Percentiles rank a stretch among this genome's conserved stretches.
Conservation (phyloP, 2,888 invertebrate genomes). For the Pelosia muscerda region DNA sequence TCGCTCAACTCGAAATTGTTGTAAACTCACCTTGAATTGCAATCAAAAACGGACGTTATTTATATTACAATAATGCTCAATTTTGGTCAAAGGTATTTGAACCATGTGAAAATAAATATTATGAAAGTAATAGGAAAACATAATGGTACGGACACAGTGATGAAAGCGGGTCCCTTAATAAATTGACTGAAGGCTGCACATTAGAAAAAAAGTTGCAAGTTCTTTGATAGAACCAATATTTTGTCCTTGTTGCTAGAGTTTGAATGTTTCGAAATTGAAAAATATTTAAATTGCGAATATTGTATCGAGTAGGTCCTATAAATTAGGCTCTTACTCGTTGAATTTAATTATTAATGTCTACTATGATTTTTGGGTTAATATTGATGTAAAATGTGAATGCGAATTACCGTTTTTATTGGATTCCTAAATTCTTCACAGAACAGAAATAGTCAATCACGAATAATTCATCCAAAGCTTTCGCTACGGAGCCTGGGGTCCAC, state of each 20-base stretch:
- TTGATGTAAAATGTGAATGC: too few species aligned
- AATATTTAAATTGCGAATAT: neutral
- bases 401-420: too few species aligned
- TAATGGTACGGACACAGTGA: constrained; percentile 72
- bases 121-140: constrained; percentile 77
- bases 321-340: neutral
- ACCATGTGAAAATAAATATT: constrained; percentile 72
- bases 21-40: constrained; percentile 49
- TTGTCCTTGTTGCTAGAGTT: neutral
- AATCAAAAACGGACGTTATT: constrained; percentile 58
- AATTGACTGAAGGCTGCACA: constrained; percentile 67
- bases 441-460: too few species aligned
- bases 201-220: constrained; percentile 3
- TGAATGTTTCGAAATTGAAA: too few species aligned
- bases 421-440: too few species aligned
- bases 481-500: too few species aligned
- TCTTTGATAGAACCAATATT: neutral
- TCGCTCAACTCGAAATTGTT: constrained; percentile 76
- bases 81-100: constrained; percentile 42
- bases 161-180: constrained; percentile 74
- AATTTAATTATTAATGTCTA: too few species aligned
- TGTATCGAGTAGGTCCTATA: neutral
- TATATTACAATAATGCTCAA: constrained; percentile 49
- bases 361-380: neutral
- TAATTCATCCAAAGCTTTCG: too few species aligned